Conservation (phyloP, 2,797 vertebrate genomes). For the Pangasius mekongensis region DNA sequence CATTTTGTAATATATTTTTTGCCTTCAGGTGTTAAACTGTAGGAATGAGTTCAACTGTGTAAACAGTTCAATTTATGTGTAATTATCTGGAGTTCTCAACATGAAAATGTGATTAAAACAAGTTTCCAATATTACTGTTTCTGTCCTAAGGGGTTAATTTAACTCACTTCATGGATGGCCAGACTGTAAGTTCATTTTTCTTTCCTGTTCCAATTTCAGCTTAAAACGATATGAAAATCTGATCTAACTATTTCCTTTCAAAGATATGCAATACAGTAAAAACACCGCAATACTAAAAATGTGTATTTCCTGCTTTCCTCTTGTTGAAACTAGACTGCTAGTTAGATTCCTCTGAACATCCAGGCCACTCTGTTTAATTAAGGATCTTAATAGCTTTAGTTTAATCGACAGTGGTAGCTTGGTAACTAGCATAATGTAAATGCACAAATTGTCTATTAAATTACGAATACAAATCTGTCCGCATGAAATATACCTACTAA, state of each 20-base stretch:
- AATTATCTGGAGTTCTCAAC: neutral
- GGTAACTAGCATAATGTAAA: neutral
- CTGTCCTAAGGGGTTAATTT: neutral
- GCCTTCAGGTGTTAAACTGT: neutral
- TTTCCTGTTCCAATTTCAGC: neutral
- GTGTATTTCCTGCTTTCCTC: neutral
- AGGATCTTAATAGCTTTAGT: neutral
- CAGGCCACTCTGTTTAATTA: neutral
- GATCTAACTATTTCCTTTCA: neutral
- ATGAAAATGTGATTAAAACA: constrained; percentile 8
- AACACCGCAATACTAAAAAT: neutral
- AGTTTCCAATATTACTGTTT: neutral
- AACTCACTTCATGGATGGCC: neutral
- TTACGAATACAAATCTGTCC: neutral
- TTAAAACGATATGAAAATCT: neutral
- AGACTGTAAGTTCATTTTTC: neutral
- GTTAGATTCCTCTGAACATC: neutral
- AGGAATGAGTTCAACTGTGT: neutral
- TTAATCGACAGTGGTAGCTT: neutral
- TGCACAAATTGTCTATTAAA: neutral
- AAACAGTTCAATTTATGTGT: neutral
- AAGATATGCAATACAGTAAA: neutral
- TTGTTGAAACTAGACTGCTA: neutral
- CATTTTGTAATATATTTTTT: constrained; percentile 12
- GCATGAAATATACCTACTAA: neutral